phyloP scores from a whole-genome alignment of 2,888 invertebrate species.

The Lordiphosa fenestrarum region DNA sequence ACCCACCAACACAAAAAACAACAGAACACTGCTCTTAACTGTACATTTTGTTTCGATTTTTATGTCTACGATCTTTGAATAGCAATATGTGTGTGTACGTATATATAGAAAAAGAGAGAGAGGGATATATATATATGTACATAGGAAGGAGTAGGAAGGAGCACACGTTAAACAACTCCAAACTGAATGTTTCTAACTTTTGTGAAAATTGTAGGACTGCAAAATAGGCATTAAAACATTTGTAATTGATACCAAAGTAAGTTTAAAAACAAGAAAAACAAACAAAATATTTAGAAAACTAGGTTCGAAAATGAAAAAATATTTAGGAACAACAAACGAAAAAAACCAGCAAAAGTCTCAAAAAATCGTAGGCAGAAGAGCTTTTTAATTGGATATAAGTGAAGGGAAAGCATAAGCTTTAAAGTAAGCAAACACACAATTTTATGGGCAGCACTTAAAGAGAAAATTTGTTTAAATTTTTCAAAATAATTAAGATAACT shows the following conservation, averaged over 20 bases:
- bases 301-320: conserved; percentile 12
- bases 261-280: not conserved
- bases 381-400: too few relatives aligned
- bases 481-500: too few relatives aligned
- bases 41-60: conserved; percentile 4
- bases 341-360: too few relatives aligned
- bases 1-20: conserved; percentile 12
- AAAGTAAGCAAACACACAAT: too few relatives aligned
- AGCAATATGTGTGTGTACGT: conserved; percentile 29
- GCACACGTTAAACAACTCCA: not conserved
- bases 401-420: too few relatives aligned
- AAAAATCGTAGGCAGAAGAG: too few relatives aligned
- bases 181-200: conserved; percentile 34
- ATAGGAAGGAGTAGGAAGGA: not conserved
- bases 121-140: not conserved
- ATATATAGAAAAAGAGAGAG: not conserved
- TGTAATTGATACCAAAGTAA: conserved; percentile 30
- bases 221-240: conserved; percentile 35
- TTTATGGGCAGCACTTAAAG: too few relatives aligned
- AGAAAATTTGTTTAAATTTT: too few relatives aligned
- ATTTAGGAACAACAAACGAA: too few relatives aligned
- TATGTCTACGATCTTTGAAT: conserved; percentile 31
- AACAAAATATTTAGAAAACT: conserved; percentile 12
- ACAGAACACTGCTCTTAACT: conserved; percentile 8
- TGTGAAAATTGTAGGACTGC: conserved; percentile 40